Evolutionary conservation across 2,888 invertebrate species (phyloP).

Genomic region (Phalera bucephala): DNA sequence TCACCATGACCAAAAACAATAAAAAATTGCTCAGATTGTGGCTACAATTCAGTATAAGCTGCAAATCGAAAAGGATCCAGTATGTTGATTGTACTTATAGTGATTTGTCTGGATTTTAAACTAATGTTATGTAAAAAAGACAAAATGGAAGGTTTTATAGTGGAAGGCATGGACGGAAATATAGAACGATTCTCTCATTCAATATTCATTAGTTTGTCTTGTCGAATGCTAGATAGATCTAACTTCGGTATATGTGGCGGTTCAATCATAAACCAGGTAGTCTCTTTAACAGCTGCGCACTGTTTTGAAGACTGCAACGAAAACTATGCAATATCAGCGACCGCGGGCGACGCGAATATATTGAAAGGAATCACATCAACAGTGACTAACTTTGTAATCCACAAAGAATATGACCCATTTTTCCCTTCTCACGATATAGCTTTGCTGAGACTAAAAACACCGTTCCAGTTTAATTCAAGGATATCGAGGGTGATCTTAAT

Average conservation of each 20-base stretch:
- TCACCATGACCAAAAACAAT: too few relatives aligned
- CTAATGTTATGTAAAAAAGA: background rate
- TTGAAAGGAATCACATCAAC: background rate
- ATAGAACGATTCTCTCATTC: background rate
- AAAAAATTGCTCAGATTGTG: too few relatives aligned
- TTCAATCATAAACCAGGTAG: constrained; percentile 27
- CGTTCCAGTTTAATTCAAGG: background rate
- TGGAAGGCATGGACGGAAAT: background rate
- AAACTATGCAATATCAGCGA: background rate
- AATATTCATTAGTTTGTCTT: background rate
- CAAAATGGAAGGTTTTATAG: background rate
- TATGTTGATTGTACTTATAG: background rate
- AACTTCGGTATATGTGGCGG: constrained; percentile 25
- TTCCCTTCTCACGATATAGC: background rate
- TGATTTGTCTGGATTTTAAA: background rate
- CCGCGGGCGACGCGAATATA: background rate
- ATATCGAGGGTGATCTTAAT: background rate
- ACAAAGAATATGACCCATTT: background rate
- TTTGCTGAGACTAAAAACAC: background rate
- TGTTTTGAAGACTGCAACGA: constrained; percentile 17
- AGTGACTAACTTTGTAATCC: background rate
- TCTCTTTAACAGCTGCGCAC: constrained; percentile 33
- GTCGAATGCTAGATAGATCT: background rate
- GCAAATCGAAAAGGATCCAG: too few relatives aligned
- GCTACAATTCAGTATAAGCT: too few relatives aligned